Conservation (phyloP, 2,113 vertebrate species). For the Numida meleagris region DNA sequence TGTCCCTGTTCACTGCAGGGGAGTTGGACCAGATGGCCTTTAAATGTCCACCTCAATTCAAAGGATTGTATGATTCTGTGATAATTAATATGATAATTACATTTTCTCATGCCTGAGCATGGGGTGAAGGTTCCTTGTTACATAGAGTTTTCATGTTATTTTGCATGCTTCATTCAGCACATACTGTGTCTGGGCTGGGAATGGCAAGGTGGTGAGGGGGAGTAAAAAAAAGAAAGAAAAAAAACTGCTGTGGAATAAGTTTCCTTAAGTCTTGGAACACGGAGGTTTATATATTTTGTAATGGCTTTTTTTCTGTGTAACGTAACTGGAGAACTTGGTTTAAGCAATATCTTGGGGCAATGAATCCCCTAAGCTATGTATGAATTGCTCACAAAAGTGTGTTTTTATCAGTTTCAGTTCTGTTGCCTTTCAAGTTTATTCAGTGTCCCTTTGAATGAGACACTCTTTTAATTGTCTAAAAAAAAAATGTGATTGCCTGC, state of each 20-base stretch:
- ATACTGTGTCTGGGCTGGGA: accelerated
- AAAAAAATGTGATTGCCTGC: slow-evolving; percentile 47
- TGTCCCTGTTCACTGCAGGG: too few relatives aligned
- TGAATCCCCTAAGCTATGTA: neutral
- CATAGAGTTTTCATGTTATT: accelerated
- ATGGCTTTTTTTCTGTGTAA: neutral
- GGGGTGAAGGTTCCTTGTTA: neutral
- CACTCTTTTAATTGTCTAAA: slow-evolving; percentile 50
- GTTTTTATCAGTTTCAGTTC: slow-evolving; percentile 49
- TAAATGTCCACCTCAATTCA: too few relatives aligned
- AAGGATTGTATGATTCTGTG: too few relatives aligned
- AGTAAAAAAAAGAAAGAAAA: neutral
- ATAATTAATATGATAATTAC: too few relatives aligned
- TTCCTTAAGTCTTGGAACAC: neutral
- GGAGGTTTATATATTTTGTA: neutral
- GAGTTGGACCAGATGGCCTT: too few relatives aligned
- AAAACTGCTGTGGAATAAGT: neutral
- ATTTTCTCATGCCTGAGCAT: neutral
- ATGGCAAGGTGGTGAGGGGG: neutral
- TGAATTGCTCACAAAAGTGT: slow-evolving; percentile 15
- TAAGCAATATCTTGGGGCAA: slow-evolving; percentile 4
- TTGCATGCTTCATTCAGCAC: neutral
- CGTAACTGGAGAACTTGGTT: neutral
- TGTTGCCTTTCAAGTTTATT: slow-evolving; percentile 56
- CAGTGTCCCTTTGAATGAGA: slow-evolving; percentile 48